Evolutionary conservation across 1,140 invertebrate species (phyloP).

Genomic region (Adoxophyes honmai): DNA sequence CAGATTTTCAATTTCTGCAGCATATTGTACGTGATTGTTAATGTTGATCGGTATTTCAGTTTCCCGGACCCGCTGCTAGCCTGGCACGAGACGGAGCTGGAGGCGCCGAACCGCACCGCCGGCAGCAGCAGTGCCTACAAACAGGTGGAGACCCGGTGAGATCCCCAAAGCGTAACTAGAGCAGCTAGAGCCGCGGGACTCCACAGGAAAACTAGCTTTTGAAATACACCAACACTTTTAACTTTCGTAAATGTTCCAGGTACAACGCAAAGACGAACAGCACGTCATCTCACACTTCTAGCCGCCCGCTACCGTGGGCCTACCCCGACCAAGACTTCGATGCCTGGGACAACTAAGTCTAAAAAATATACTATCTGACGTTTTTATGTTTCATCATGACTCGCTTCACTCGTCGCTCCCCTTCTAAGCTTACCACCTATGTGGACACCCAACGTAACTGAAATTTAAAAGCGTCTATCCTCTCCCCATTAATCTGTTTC

Average conservation of each 20-base stretch:
- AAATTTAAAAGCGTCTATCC: too few species aligned
- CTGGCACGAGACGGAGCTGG: conserved; percentile 50
- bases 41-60: conserved; percentile 23
- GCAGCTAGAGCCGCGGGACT: too few species aligned
- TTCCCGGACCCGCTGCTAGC: conserved; percentile 45
- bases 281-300: conserved; percentile 46
- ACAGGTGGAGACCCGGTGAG: conserved; percentile 55
- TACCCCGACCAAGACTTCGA: conserved; percentile 50
- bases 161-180: conserved; percentile 3
- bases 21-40: too few species aligned
- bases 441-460: too few species aligned
- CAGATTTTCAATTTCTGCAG: too few species aligned
- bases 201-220: too few species aligned
- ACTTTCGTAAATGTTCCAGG: conserved; percentile 33
- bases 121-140: conserved; percentile 28
- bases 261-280: conserved; percentile 52
- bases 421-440: too few species aligned
- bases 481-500: too few species aligned
- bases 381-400: too few species aligned
- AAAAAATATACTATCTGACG: neutral
- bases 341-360: conserved; percentile 51
- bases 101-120: conserved; percentile 36
- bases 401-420: too few species aligned
- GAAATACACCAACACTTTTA: neutral
- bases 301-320: conserved; percentile 58